Evolutionary conservation across 1,140 invertebrate species (phyloP), one percentile per base, ranked within the genome.

Genomic region (Drosophila virilis): DNA sequence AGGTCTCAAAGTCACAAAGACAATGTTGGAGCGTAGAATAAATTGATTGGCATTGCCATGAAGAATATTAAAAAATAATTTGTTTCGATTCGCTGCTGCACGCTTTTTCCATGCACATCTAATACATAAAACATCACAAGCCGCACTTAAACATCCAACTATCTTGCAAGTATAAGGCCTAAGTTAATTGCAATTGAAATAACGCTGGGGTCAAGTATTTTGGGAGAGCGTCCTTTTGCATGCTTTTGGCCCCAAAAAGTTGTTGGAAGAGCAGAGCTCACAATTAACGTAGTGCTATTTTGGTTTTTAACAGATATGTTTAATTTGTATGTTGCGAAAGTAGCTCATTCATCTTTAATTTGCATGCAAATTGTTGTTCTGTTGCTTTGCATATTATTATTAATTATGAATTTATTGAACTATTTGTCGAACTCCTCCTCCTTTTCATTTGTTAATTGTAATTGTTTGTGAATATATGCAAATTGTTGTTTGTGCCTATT

Each of bases 391-490:
- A 22, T 22, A 22, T 17, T 17, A 17, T 17, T 17, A 17, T 17
- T 17, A 17, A 17, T 17, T 17, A 1, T 68, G n/a, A 40, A 54
- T 37, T 52, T 42, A 15, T 37, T 57, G 4, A 35, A 55, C 22
- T 68, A 42, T 50, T 40, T 58, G 33, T 54, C 32, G 22, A 55
- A 32, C 22, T 28, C 22, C 22, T 22, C 22, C 22, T 28, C 22
- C 48, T 45, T 38, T 58, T 67, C 15, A 72, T 43, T 58, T 52
- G 60, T 72, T 51, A 43, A 12, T 17, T 51, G 17, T 66, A 13
- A 9, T 15, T 58, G 42, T 66, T 67, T 38, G 22, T 28, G 22
- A 28, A 13, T 35, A n/a, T 57, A 51, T 65, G 37, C 35, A 58
- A 50, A 57, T 65, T 62, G 42, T 64, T 65, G 42, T 57, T 71